These are phyloP conservation scores for Callospermophilus lateralis DNA, from an alignment of 2,113 vertebrate species.

Conservation along the genomic window DNA sequence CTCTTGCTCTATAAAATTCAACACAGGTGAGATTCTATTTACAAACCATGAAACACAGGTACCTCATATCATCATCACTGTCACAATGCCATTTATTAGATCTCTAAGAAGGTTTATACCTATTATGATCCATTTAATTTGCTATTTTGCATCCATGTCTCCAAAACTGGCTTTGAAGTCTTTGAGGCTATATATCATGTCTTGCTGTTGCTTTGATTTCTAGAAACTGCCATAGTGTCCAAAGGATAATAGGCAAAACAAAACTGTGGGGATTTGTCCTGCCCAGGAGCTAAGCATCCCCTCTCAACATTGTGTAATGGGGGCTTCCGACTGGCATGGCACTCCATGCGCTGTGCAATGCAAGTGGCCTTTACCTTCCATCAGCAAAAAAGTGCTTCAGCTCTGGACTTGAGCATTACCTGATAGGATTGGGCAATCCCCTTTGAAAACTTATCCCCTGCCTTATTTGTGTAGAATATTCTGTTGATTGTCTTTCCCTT, in stretches of 20 bases:
- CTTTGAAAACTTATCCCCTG: too few relatives aligned
- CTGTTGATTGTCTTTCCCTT: too few relatives aligned
- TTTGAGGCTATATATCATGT: background rate
- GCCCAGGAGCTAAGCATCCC: too few relatives aligned
- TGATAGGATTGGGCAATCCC: too few relatives aligned
- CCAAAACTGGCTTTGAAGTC: background rate
- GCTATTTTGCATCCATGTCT: background rate
- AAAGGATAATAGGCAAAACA: background rate
- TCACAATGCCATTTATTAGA: background rate
- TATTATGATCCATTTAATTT: background rate
- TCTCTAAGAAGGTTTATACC: background rate
- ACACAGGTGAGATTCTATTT: background rate
- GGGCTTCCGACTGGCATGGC: too few relatives aligned
- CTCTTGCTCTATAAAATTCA: background rate
- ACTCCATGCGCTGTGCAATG: too few relatives aligned
- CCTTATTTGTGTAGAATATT: too few relatives aligned
- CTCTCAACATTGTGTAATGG: too few relatives aligned
- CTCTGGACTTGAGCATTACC: too few relatives aligned
- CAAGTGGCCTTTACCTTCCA: too few relatives aligned
- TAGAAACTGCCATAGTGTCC: background rate
- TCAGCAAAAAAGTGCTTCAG: too few relatives aligned
- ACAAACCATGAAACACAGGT: background rate
- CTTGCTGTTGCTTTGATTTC: background rate
- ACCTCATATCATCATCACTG: accelerated
- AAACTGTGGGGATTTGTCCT: too few relatives aligned